These are phyloP conservation scores for Crax fasciolata DNA, from an alignment of 2,797 vertebrate genomes.

Conservation along the genomic window DNA sequence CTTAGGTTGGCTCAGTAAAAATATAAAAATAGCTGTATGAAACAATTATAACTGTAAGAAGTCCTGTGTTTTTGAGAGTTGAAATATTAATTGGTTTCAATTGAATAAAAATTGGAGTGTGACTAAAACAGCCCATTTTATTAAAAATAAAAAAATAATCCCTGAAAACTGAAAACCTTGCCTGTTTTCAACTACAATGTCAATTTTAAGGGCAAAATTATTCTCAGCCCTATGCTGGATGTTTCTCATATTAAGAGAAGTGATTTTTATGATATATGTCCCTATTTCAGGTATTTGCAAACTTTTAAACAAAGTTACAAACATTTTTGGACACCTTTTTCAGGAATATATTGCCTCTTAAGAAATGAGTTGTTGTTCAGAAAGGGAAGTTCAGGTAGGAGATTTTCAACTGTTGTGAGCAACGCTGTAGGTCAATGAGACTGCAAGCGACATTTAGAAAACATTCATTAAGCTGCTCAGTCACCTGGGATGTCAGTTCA, in stretches of 20 bases:
- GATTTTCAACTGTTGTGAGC: background rate
- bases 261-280: background rate
- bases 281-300: background rate
- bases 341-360: background rate
- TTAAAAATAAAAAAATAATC: background rate
- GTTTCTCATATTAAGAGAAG: background rate
- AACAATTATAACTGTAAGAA: background rate
- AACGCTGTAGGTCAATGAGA: background rate
- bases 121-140: background rate
- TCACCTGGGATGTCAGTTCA: background rate
- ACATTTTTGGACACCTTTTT: background rate
- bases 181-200: background rate
- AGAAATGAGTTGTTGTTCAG: background rate
- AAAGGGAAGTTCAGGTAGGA: background rate
- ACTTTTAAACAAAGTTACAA: background rate
- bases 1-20: background rate
- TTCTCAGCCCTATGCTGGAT: background rate
- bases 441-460: background rate
- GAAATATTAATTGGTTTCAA: background rate
- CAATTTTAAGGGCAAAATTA: background rate
- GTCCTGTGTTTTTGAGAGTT: background rate
- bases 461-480: background rate
- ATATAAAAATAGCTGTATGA: background rate
- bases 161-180: too few relatives aligned
- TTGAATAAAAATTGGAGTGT: background rate